Base-by-base conservation (phyloP, 2,797 vertebrate species). In the Lutjanus campechanus region DNA sequence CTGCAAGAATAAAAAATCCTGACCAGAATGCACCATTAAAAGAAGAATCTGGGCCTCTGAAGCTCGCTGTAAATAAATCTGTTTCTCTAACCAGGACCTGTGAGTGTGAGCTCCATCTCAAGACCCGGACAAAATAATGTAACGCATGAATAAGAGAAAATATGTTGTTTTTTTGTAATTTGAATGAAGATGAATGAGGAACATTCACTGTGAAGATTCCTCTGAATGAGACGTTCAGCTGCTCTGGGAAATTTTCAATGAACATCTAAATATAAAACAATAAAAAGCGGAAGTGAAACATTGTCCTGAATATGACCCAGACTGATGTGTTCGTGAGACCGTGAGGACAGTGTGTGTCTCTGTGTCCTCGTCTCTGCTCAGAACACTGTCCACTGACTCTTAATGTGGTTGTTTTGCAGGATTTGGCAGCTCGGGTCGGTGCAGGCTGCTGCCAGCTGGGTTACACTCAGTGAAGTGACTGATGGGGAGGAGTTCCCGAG, bases 401-500 rank as follows among this genome's bases (percentile, higher is more conserved):
- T 22, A 51, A 16, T 10, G n/a, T 7, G 53, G 11, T 15, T 41
- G 20, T 55, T 70, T 41, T 59, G 3, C 22, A 22, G 49, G 4
- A 2, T 11, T 65, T 75, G 80, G 73, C 79, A 71, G 66, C 62
- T 49, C 1, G 1, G 43, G 15, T 3, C 0, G 6, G 4, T 5
- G 56, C 29, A 2, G 51, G 6, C 25, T 1, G 9, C 0, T 41
- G 56, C 76, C 72, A 68, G 77, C 74, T 55, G 67, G 6, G 64
- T 16, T 1, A 10, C 0, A 5, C 58, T 49, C 29, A 9, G 41
- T 17, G 46, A 36, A 41, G 67, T 0, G 53, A 85, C 50, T 72
- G 71, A 75, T 25, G 5, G 29, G 29, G 12, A 63, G 53, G 54
- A 74, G 25, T 29, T 76, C 16, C 55, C 6, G 36, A 51, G 36